Base-by-base conservation (phyloP, 2,888 invertebrate genomes). In the Heterodera filipjevi region DNA sequence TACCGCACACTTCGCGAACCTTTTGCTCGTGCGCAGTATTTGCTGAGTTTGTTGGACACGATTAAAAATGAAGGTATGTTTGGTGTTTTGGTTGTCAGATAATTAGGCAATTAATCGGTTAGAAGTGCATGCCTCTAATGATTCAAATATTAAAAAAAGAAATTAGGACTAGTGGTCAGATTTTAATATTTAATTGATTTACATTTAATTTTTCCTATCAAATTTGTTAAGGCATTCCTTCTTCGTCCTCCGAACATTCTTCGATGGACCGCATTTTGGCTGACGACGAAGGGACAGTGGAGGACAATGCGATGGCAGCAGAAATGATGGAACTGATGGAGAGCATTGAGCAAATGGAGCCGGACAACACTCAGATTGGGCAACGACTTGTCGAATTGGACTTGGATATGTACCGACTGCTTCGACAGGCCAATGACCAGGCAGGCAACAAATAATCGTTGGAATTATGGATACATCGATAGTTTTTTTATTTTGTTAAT, bases 261-360 rank as follows among this genome's bases (percentile, higher is more conserved):
- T n/a, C 39, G n/a, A 68, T 33, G 0, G 16, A 5, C n/a, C 16
- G n/a, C 22, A 30, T 30, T 22, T 16, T n/a, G 3, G 19, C 66
- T 19, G 70, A 33, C 32, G 76, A 59, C 22, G 59, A 46, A 32
- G 22, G 33, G 27, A n/a, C 19, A 66, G 35, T 59, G 39, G 44
- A 33, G 1, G 53, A 30, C 22, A 75, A 6, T 30, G 66, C 32
- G 32, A 19, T 66, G 30, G 75, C 71, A 8, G 72, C 75, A 0
- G 80, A 81, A 73, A 81, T 80, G 53, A 80, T 80, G 80, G 80
- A 80, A 32, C 66, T 80, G 19, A 80, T 81, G 49, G 80, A 80
- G 30, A 71, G 53, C 64, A 77, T 79, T 14, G 71, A 77, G 27
- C 64, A 53, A 33, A 35, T 79, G n/a, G 71, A 19, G 22, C 59